These are phyloP conservation scores for Siniperca chuatsi DNA, from an alignment of 2,113 vertebrate species.

Conservation along the genomic window DNA sequence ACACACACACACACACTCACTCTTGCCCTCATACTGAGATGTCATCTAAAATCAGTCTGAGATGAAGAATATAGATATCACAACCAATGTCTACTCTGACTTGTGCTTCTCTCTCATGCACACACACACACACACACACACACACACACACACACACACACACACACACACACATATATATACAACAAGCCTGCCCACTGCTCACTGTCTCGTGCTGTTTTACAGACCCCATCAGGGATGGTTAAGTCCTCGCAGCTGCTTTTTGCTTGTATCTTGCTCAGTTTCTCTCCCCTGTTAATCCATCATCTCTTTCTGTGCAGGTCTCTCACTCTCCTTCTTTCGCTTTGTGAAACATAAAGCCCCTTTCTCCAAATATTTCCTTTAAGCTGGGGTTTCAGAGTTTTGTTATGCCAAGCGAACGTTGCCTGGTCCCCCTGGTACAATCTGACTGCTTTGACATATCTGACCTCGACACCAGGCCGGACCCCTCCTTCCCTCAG, in stretches of 20 bases:
- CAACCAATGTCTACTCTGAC: slow-evolving; percentile 6
- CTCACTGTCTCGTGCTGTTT: slow-evolving; percentile 61
- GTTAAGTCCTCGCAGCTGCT: slow-evolving; percentile 77
- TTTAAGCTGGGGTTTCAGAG: slow-evolving; percentile 86
- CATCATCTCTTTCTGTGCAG: slow-evolving; percentile 74
- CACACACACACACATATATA: slow-evolving; percentile 39
- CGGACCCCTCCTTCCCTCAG: slow-evolving; percentile 35
- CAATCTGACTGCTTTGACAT: slow-evolving; percentile 76
- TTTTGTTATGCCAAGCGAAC: slow-evolving; percentile 84
- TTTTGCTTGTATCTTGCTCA: slow-evolving; percentile 66
- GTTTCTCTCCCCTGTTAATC: slow-evolving; percentile 73
- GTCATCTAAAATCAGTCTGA: slow-evolving; percentile 43
- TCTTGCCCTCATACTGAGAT: slow-evolving; percentile 12
- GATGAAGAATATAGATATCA: slow-evolving; percentile 44
- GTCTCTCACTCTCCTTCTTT: slow-evolving; percentile 65
- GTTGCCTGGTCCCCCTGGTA: slow-evolving; percentile 77
- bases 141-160: slow-evolving; percentile 33
- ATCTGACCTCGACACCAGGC: slow-evolving; percentile 67
- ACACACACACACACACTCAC: slow-evolving; percentile 23
- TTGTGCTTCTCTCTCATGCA: neutral
- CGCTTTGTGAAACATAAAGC: slow-evolving; percentile 80
- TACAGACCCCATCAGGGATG: slow-evolving; percentile 73
- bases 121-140: slow-evolving; percentile 7
- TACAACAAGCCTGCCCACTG: slow-evolving; percentile 28
- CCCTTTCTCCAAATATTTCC: slow-evolving; percentile 86